phyloP scores from a whole-genome alignment of 2,888 invertebrate species.

The Petrolisthes cinctipes region DNA sequence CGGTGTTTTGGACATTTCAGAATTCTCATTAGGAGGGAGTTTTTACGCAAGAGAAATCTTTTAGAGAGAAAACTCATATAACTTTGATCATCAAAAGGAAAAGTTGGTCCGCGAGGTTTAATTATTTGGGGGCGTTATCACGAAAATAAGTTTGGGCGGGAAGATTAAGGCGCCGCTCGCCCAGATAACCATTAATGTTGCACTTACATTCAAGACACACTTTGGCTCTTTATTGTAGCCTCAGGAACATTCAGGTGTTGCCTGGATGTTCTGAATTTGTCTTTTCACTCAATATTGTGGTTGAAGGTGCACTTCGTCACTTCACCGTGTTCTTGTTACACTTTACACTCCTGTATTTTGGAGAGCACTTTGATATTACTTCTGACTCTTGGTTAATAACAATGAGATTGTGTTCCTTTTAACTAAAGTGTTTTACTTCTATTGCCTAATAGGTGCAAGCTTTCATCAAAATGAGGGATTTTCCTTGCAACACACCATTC shows the following conservation, averaged over 20 bases:
- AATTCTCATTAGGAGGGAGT: slow-evolving; percentile 59
- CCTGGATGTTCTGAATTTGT: too few species aligned
- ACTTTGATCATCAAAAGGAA: slow-evolving; percentile 66
- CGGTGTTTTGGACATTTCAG: slow-evolving; percentile 58
- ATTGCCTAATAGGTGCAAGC: too few species aligned
- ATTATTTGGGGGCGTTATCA: slow-evolving; percentile 64
- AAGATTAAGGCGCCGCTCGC: slow-evolving; percentile 51
- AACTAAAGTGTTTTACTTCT: too few species aligned
- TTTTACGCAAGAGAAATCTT: slow-evolving; percentile 59
- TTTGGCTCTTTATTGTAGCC: slow-evolving; percentile 7
- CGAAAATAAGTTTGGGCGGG: slow-evolving; percentile 53
- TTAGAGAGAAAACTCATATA: slow-evolving; percentile 66
- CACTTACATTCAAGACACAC: slow-evolving; percentile 37
- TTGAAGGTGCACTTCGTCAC: slow-evolving; percentile 5
- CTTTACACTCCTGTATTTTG: background rate
- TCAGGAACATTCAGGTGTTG: too few species aligned
- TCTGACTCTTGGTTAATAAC: background rate
- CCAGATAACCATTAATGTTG: slow-evolving; percentile 51
- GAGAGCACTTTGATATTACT: background rate
- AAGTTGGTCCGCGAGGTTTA: slow-evolving; percentile 65
- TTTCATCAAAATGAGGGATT: too few species aligned
- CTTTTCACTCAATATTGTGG: slow-evolving; percentile 28
- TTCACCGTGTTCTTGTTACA: background rate
- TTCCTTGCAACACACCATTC: too few species aligned
- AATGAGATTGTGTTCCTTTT: background rate